Percentiles rank a stretch among this genome's conserved stretches.
Conservation (phyloP, 2,888 invertebrate genomes). For the Melieria omissa region DNA sequence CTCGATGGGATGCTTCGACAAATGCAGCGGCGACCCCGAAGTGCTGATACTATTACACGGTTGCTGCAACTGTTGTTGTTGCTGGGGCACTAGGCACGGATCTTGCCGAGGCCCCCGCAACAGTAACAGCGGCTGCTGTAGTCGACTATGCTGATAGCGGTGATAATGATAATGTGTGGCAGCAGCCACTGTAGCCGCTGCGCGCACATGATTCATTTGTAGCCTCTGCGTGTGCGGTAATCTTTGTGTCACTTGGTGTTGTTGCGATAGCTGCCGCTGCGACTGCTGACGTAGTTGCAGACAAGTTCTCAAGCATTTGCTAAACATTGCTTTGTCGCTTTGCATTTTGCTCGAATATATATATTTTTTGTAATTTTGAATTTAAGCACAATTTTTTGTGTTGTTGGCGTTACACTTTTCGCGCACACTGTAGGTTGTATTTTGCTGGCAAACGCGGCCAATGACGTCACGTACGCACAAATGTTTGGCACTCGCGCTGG, state of each 20-base stretch:
- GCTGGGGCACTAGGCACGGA: neutral
- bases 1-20: constrained; percentile 10
- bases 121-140: neutral
- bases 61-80: constrained; percentile 28
- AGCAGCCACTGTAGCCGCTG: neutral
- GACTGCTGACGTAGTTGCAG: constrained; percentile 20
- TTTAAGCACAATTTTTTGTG: constrained; percentile 6
- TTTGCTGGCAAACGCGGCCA: neutral
- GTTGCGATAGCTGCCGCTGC: neutral
- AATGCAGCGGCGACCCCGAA: neutral
- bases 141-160: no score
- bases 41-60: constrained; percentile 14
- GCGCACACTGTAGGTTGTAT: no score
- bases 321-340: constrained; percentile 15
- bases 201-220: neutral
- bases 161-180: neutral
- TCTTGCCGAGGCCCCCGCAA: constrained; percentile 15
- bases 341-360: constrained; percentile 17
- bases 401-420: no score
- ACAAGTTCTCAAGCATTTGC: constrained; percentile 27
- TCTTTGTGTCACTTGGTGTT: constrained; percentile 12
- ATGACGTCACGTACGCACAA: constrained; percentile 26
- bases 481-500: no score
- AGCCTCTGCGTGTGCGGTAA: constrained; percentile 16
- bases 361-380: neutral